phyloP scores from a whole-genome alignment of 2,113 vertebrate species.

The Crotalus tigris region DNA sequence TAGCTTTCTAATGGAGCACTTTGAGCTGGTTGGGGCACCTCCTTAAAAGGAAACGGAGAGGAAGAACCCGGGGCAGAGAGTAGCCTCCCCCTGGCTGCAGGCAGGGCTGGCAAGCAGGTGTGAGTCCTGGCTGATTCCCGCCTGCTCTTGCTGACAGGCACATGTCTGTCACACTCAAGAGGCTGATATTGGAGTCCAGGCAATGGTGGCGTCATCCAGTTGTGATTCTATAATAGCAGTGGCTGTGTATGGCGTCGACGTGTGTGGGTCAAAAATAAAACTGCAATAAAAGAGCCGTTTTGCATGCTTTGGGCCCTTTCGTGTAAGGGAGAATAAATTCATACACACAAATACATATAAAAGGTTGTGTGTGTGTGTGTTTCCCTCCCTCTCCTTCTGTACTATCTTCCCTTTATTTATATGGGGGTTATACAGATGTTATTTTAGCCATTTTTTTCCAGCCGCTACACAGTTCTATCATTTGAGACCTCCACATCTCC shows the following conservation, averaged over 20 bases:
- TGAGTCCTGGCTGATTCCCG: slow-evolving; percentile 22
- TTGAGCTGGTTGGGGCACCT: neutral
- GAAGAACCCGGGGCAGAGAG: neutral
- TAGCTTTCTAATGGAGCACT: slow-evolving; percentile 25
- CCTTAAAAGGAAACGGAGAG: neutral
- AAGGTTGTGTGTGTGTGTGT: neutral
- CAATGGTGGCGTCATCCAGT: slow-evolving; percentile 56
- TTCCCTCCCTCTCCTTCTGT: neutral
- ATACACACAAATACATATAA: neutral
- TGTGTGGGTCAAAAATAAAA: slow-evolving; percentile 26
- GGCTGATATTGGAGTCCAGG: slow-evolving; percentile 62
- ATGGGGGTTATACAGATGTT: neutral
- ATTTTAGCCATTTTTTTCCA: neutral
- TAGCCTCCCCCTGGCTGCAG: slow-evolving; percentile 32
- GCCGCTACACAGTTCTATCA: neutral
- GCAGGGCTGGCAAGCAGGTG: slow-evolving; percentile 27
- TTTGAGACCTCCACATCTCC: neutral
- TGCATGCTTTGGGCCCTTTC: neutral
- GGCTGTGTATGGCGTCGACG: slow-evolving; percentile 22
- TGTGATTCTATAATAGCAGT: slow-evolving; percentile 46
- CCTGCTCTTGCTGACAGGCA: slow-evolving; percentile 23
- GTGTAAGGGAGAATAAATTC: neutral
- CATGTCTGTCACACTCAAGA: slow-evolving; percentile 64
- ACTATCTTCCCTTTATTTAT: neutral
- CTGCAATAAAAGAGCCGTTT: slow-evolving; percentile 34